A percentile compares a stretch with the other conserved stretches of the same genome.
Evolutionary conservation across 2,113 vertebrate species (phyloP).

Genomic region (Nipponia nippon): DNA sequence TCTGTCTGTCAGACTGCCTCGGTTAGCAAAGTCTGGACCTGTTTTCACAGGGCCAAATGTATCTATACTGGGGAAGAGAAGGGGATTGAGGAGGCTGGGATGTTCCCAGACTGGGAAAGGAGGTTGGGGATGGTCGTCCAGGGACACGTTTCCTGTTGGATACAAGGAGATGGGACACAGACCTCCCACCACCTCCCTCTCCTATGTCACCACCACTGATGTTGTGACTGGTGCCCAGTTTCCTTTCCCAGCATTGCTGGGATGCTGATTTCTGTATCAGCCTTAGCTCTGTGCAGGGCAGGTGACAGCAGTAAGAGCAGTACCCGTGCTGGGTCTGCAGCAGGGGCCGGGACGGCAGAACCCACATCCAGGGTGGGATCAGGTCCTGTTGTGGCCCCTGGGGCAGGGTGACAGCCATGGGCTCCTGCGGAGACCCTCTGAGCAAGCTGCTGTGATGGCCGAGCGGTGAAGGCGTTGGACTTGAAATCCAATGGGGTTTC

Average conservation of each 20-base stretch:
- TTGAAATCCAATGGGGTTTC: conserved; percentile 9
- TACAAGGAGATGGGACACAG: not conserved
- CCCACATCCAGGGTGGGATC: rapidly evolving
- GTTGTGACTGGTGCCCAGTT: not conserved
- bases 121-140: not conserved
- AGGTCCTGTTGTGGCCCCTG: not conserved
- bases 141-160: not conserved
- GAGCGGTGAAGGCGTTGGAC: conserved; percentile 7
- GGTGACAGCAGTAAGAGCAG: not conserved
- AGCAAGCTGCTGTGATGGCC: not conserved
- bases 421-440: rapidly evolving
- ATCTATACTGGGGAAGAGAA: not conserved
- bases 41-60: not conserved
- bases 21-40: rapidly evolving
- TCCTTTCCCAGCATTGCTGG: not conserved
- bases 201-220: too few relatives aligned
- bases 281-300: not conserved
- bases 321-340: not conserved
- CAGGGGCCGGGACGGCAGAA: not conserved
- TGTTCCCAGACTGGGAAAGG: not conserved
- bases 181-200: rapidly evolving
- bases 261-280: not conserved
- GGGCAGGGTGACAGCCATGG: too few relatives aligned
- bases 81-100: not conserved
- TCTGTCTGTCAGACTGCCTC: not conserved